These are phyloP conservation scores for Pseudococcus jackbeardsleyi DNA, from an alignment of 2,888 invertebrate species.

Conservation along the genomic window DNA sequence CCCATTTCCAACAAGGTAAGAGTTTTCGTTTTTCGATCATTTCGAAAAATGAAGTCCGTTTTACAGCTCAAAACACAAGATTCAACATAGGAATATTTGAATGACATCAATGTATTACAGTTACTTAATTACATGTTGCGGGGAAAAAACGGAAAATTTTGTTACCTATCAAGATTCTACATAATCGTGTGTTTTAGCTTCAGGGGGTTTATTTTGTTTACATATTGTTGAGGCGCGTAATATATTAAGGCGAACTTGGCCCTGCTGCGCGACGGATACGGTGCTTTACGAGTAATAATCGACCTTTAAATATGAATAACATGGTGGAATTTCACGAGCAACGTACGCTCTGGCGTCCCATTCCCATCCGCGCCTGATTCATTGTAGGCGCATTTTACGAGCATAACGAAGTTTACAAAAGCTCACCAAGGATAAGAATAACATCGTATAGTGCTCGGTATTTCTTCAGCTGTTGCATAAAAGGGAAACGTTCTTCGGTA, in stretches of 20 bases:
- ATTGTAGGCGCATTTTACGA: slow-evolving; percentile 29
- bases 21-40: too few relatives aligned
- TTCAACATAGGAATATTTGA: too few relatives aligned
- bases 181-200: neutral
- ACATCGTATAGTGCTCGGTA: slow-evolving; percentile 16
- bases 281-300: slow-evolving; percentile 6
- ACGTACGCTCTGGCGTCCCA: neutral
- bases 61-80: too few relatives aligned
- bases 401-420: slow-evolving; percentile 27
- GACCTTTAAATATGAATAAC: slow-evolving; percentile 38
- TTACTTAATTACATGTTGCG: too few relatives aligned
- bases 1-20: too few relatives aligned
- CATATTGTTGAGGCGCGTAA: neutral
- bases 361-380: neutral
- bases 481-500: slow-evolving; percentile 37
- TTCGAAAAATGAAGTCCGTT: too few relatives aligned
- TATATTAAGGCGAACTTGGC: slow-evolving; percentile 28
- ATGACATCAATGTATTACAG: too few relatives aligned
- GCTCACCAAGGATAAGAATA: slow-evolving; percentile 24
- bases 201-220: slow-evolving; percentile 16
- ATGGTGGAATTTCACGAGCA: neutral
- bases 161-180: too few relatives aligned
- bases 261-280: neutral
- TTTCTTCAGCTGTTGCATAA: slow-evolving; percentile 47
- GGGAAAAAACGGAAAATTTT: too few relatives aligned